phyloP scores from a whole-genome alignment of 2,797 vertebrate genomes.

The Neomorphus geoffroyi region DNA sequence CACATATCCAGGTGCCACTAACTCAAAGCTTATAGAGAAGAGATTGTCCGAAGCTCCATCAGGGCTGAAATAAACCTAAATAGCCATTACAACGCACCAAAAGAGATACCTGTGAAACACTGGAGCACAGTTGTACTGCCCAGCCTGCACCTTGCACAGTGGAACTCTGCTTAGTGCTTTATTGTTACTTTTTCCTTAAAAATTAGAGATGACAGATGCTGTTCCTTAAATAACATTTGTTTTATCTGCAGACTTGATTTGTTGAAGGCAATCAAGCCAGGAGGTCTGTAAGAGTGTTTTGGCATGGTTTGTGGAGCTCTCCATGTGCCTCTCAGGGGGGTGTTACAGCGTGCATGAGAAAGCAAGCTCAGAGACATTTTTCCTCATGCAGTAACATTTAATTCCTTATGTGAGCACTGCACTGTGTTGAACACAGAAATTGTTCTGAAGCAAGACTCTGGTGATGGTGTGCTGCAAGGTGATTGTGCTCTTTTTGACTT shows the following conservation, averaged over 20 bases:
- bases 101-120: background rate
- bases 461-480: background rate
- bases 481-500: accelerated
- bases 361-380: background rate
- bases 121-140: background rate
- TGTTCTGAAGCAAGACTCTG: accelerated
- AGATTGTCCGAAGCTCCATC: background rate
- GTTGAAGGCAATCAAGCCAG: background rate
- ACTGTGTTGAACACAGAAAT: accelerated
- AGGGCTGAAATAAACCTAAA: background rate
- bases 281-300: background rate
- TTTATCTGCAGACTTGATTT: background rate
- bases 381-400: accelerated
- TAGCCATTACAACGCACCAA: too few relatives aligned
- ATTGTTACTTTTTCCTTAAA: background rate
- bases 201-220: background rate
- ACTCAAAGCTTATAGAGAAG: background rate
- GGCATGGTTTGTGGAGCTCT: background rate
- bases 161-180: background rate
- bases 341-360: accelerated
- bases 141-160: background rate
- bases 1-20: background rate
- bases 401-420: background rate
- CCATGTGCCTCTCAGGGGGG: accelerated
- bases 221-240: background rate